These are phyloP conservation scores for Ophioninae sp. DNA, from an alignment of 2,888 invertebrate genomes.

Conservation along the genomic window DNA sequence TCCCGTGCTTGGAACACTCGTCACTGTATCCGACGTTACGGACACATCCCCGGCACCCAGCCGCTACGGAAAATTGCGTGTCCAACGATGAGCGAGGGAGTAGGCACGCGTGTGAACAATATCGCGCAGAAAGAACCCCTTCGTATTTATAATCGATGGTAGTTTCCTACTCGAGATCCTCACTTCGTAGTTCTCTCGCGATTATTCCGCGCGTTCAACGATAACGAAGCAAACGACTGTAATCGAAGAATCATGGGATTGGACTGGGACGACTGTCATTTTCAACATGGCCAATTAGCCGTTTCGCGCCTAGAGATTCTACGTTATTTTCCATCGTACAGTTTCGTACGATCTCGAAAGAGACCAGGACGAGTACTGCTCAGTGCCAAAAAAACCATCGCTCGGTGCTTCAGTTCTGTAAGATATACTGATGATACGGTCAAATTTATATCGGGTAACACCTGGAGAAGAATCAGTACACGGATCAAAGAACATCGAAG, in stretches of 20 bases:
- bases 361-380: too few species aligned
- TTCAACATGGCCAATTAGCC: not conserved
- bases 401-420: too few species aligned
- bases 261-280: not conserved
- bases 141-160: slow-evolving; percentile 45
- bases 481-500: too few species aligned
- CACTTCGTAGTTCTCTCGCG: slow-evolving; percentile 31
- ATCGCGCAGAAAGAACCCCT: not conserved
- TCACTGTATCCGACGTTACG: not conserved
- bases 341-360: not conserved
- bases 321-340: not conserved
- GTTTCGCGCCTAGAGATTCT: not conserved
- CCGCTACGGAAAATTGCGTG: not conserved
- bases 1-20: slow-evolving; percentile 57
- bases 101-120: not conserved
- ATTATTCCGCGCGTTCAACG: slow-evolving; percentile 16
- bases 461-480: too few species aligned
- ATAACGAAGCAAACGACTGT: not conserved
- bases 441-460: too few species aligned
- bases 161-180: slow-evolving; percentile 40
- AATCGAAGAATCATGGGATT: not conserved
- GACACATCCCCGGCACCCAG: not conserved
- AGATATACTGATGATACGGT: too few species aligned
- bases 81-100: not conserved
- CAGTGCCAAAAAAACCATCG: too few species aligned